Percentiles rank a stretch among this genome's conserved stretches.
phyloP scores from a whole-genome alignment of 1,140 invertebrate genomes.

The Diachasma alloeum region DNA sequence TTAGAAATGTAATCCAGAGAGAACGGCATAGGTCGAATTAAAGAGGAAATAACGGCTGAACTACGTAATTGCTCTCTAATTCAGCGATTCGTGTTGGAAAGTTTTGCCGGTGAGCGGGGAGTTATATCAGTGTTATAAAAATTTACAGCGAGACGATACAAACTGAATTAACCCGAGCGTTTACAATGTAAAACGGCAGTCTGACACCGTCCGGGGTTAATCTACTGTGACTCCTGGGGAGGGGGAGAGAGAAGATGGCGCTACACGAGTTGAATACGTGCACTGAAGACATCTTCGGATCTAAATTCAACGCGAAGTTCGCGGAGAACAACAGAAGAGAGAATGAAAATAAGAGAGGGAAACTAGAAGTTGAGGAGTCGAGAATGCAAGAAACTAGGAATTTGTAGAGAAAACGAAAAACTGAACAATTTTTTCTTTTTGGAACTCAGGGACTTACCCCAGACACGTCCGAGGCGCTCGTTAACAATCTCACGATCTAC shows the following conservation, averaged over 20 bases:
- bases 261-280: not conserved
- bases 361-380: not conserved
- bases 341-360: not conserved
- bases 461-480: conserved; percentile 29
- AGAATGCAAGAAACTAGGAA: not conserved
- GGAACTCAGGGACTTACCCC: conserved; percentile 33
- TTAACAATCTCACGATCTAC: conserved; percentile 29
- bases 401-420: not conserved
- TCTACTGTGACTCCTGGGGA: not conserved
- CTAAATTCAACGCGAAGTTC: not conserved
- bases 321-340: not conserved
- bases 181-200: not conserved
- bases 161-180: not conserved
- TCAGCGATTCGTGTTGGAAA: not conserved
- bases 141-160: not conserved
- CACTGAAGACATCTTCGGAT: not conserved
- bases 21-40: not conserved
- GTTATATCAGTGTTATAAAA: not conserved
- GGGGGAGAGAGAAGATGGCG: not conserved
- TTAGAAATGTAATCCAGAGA: not conserved
- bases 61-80: not conserved
- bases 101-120: not conserved
- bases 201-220: not conserved
- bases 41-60: not conserved
- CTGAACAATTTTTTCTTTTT: not conserved